Base-by-base conservation (phyloP, 2,113 vertebrate genomes). In the Pseudois nayaur region DNA sequence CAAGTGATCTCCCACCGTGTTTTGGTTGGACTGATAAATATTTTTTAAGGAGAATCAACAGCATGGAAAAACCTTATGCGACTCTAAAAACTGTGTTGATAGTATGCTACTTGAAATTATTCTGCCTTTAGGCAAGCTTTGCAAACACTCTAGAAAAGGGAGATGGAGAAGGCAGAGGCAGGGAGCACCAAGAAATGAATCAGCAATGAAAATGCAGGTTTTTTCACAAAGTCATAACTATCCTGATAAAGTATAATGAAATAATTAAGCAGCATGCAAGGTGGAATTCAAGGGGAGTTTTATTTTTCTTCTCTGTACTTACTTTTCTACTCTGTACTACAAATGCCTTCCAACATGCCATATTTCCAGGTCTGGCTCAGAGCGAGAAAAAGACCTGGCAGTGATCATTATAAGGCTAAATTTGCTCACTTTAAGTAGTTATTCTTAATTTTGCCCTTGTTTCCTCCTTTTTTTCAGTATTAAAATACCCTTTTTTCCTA, bases 11-110 rank as follows among this genome's bases (percentile, higher is more conserved):
- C 36, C 60, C 64, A 45, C 48, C 59, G 60, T 89, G 48, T 83
- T 94, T 95, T 17, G 40, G 29, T 74, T 81, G 71, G 21, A 64
- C 25, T 87, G 17, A 96, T 67, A 94, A 43, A 64, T 96, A 87
- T 31, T 90, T 89, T 36, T 60, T 93, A 97, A 91, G 48, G n/a
- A 94, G 36, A 64, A 43, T 59, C 78, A 91, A 87, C 25, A 96
- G 76, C 59, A 48, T 31, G 5, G 60, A 14, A 31, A 67, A 91
- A 91, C 64, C 36, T 29, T 64, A 33, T 55, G 54, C 50, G 8
- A 86, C 40, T 79, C 55, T 91, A 36, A 94, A 93, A 74, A 55
- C 71, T 57, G 19, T 91, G 87, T 36, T 43, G 21, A 52, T 55
- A 27, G 33, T 45, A 50, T 60, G 76, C 93, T 54, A 54, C 40